Evolutionary conservation across 2,113 vertebrate species (phyloP), one percentile per base, ranked within the genome.

Genomic region (Callopanchax toddi): DNA sequence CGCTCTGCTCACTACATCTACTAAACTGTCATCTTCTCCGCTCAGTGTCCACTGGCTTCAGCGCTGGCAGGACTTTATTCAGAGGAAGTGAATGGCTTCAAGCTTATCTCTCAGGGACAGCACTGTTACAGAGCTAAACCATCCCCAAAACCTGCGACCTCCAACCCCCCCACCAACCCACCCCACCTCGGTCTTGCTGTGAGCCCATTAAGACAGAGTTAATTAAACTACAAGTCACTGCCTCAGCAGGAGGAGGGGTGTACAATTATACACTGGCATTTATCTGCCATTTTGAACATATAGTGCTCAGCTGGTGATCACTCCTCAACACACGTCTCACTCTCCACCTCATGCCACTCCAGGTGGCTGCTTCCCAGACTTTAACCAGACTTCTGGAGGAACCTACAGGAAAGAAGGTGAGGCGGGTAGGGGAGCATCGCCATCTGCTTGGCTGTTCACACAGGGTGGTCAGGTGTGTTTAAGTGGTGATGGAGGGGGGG

Each of bases 211-310:
- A 87, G 76, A 81, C 73, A 70, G 78, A 87, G 81, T 91, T 92
- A 91, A 92, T 91, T 92, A 91, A 92, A 88, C 71, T 72, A 80
- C 86, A 88, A 83, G 82, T 87, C 86, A 85, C 80, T 85, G 84
- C 78, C 81, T 79, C 82, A 72, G 81, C 70, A 60, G 84, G 82
- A 71, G 36, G 60, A 60, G 71, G 69, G 17, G 26, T 46, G n/a
- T n/a, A n/a, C n/a, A n/a, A n/a, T n/a, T n/a, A n/a, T n/a, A n/a
- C n/a, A n/a, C n/a, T n/a, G n/a, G n/a, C n/a, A n/a, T n/a, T n/a
- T n/a, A n/a, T n/a, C n/a, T n/a, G n/a, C n/a, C n/a, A n/a, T n/a
- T n/a, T n/a, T n/a, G n/a, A n/a, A n/a, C n/a, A n/a, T n/a, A n/a
- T n/a, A n/a, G n/a, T n/a, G n/a, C n/a, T n/a, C n/a, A n/a, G n/a